Evolutionary conservation across 2,113 vertebrate species (phyloP).

Genomic region (Varanus salvator): DNA sequence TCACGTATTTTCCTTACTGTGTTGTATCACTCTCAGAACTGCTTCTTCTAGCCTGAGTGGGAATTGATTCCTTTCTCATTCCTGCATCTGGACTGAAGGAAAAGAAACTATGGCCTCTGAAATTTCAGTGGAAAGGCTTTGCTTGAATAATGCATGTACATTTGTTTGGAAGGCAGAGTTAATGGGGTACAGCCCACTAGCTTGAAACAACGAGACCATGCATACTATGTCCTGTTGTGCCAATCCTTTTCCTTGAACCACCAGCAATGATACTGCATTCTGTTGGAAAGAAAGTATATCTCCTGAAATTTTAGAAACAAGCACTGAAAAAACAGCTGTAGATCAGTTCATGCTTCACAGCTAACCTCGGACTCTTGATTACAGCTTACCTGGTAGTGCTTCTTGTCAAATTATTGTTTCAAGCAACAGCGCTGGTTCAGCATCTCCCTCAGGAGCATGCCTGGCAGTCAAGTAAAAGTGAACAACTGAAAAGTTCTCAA

Average conservation of each 20-base stretch:
- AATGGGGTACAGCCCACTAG: too few species aligned
- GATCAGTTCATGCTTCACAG: neutral
- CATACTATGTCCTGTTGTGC: neutral
- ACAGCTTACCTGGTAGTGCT: neutral
- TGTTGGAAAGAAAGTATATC: slow-evolving; percentile 17
- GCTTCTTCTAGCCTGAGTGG: too few species aligned
- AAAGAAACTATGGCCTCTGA: too few species aligned
- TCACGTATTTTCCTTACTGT: neutral
- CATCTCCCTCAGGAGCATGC: slow-evolving; percentile 2
- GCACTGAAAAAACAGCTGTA: neutral
- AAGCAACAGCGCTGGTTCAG: neutral
- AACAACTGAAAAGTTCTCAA: slow-evolving; percentile 12
- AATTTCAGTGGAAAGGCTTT: too few species aligned
- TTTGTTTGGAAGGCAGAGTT: too few species aligned
- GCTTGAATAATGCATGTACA: too few species aligned
- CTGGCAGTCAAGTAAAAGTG: slow-evolving; percentile 20
- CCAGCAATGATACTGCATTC: neutral
- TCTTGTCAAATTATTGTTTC: neutral
- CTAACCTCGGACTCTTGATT: slow-evolving; percentile 1
- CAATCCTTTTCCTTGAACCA: neutral
- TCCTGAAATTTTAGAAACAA: slow-evolving; percentile 8
- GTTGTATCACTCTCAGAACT: neutral
- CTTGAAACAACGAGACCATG: neutral
- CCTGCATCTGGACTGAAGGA: too few species aligned
- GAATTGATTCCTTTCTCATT: too few species aligned